Conservation (phyloP, 1,140 invertebrate genomes). For the Potamilus streckersoni region DNA sequence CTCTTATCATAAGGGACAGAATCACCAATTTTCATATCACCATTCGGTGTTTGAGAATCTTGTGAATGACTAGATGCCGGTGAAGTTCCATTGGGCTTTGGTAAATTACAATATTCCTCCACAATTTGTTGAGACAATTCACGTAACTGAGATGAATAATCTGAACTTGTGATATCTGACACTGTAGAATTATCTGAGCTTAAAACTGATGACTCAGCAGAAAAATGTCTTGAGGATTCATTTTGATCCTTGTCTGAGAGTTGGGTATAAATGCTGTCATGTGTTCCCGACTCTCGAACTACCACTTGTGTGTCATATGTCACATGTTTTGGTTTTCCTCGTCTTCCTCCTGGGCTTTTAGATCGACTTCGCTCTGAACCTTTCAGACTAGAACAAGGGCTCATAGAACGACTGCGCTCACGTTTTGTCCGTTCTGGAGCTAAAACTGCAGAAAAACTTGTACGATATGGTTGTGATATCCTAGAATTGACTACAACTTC, state of each 20-base stretch:
- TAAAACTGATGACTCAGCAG: constrained; percentile 9
- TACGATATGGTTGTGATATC: constrained; percentile 51
- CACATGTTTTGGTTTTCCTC: constrained; percentile 37
- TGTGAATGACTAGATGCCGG: constrained; percentile 12
- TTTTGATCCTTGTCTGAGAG: constrained; percentile 29
- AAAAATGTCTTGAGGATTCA: constrained; percentile 14
- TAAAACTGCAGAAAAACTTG: constrained; percentile 50
- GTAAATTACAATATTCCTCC: constrained; percentile 15
- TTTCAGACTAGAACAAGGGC: constrained; percentile 39
- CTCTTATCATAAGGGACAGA: constrained; percentile 3
- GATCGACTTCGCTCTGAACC: constrained; percentile 26
- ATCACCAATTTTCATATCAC: constrained; percentile 3
- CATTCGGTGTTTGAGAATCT: constrained; percentile 17
- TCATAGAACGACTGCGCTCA: constrained; percentile 42
- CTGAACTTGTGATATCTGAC: constrained; percentile 23
- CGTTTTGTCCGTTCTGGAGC: constrained; percentile 35
- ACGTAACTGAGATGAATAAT: constrained; percentile 45
- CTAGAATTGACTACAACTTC: constrained; percentile 39
- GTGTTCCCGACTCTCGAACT: constrained; percentile 45
- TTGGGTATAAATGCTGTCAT: constrained; percentile 43
- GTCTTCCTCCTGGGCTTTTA: constrained; percentile 32
- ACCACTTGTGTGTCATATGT: constrained; percentile 48
- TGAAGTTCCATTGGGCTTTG: not conserved
- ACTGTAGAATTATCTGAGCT: constrained; percentile 1
- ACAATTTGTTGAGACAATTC: constrained; percentile 48